Conservation (phyloP, 1,140 invertebrate genomes). For the Drosophila orena region DNA sequence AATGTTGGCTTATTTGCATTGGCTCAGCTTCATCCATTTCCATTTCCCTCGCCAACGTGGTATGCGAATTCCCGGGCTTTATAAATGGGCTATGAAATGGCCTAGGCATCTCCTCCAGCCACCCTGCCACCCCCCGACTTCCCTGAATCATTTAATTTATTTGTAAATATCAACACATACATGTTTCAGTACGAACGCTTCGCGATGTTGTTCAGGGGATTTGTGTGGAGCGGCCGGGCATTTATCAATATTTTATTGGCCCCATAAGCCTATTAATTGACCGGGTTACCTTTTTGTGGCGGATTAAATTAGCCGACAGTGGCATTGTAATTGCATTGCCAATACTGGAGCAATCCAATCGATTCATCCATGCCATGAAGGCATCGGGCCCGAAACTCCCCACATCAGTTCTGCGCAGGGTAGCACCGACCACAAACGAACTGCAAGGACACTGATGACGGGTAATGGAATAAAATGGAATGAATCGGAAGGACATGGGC, state of each 20-base stretch:
- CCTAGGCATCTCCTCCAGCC: constrained; percentile 40
- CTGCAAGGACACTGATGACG: constrained; percentile 15
- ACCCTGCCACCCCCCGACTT: too few species aligned
- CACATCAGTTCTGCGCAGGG: constrained; percentile 15
- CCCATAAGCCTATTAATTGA: constrained; percentile 59
- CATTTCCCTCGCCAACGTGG: background rate
- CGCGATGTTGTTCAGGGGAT: constrained; percentile 30
- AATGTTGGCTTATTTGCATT: constrained; percentile 62
- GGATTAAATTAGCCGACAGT: constrained; percentile 48
- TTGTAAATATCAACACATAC: constrained; percentile 70
- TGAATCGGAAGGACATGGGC: constrained; percentile 4
- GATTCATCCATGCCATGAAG: constrained; percentile 7
- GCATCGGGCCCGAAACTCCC: background rate
- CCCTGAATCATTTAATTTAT: constrained; percentile 54
- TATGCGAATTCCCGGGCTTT: constrained; percentile 35
- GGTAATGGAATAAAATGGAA: constrained; percentile 18
- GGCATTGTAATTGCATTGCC: constrained; percentile 44
- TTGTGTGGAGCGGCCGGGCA: constrained; percentile 37
- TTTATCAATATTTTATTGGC: constrained; percentile 65
- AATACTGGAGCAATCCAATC: constrained; percentile 1
- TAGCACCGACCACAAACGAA: constrained; percentile 42
- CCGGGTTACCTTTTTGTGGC: constrained; percentile 42
- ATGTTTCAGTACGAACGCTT: constrained; percentile 47
- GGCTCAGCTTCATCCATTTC: constrained; percentile 23
- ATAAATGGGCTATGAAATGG: constrained; percentile 68